phyloP scores from a whole-genome alignment of 92 coral and sea anemone species.

The Muricea muricata region DNA sequence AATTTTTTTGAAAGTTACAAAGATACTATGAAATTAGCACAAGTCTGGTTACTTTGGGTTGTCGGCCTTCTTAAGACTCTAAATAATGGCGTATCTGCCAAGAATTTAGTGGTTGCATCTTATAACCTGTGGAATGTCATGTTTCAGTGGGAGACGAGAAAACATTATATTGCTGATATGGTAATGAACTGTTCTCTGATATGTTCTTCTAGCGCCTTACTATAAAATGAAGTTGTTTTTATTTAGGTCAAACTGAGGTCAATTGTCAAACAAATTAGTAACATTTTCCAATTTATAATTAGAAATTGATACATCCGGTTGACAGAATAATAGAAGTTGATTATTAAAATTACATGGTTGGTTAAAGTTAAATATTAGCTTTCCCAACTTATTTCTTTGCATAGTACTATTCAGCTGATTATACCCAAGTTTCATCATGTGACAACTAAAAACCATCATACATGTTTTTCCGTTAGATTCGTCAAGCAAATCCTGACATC shows the following conservation, averaged over 20 bases:
- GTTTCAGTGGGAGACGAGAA: slow-evolving; percentile 97
- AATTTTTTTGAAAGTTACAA: not conserved
- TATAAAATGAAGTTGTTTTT: too few relatives aligned
- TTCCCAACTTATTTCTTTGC: too few relatives aligned
- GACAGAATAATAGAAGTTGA: not conserved
- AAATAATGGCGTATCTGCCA: not conserved
- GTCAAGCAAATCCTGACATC: slow-evolving; percentile 77
- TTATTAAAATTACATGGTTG: not conserved
- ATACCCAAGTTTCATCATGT: too few relatives aligned
- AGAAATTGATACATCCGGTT: not conserved
- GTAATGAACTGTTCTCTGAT: slow-evolving; percentile 43
- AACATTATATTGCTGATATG: slow-evolving; percentile 89
- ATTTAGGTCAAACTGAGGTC: too few relatives aligned
- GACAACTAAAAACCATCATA: too few relatives aligned
- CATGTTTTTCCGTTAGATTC: slow-evolving; percentile 61
- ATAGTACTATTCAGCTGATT: too few relatives aligned
- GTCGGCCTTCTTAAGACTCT: not conserved
- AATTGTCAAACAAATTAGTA: not conserved
- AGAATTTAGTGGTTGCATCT: slow-evolving; percentile 75
- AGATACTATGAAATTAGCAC: slow-evolving; percentile 1
- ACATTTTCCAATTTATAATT: not conserved
- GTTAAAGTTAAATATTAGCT: not conserved
- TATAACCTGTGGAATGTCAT: slow-evolving; percentile 99
- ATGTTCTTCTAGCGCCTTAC: too few relatives aligned
- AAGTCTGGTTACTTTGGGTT: not conserved